A percentile compares a stretch with the other conserved stretches of the same genome.
Evolutionary conservation across 2,113 vertebrate genomes (phyloP).

Genomic region (Leuciscus idus): DNA sequence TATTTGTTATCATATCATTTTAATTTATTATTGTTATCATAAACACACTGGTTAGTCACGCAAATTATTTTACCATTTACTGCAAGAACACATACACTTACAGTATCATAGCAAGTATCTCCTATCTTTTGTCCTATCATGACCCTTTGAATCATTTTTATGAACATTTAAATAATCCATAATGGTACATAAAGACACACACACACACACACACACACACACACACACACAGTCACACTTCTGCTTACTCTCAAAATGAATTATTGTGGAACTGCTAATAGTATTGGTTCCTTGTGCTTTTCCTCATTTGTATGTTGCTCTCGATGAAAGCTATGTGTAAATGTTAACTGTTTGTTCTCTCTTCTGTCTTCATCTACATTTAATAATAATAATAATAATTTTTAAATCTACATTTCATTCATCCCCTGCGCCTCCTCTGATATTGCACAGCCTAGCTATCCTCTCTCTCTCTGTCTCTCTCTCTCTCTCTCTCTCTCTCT

Average conservation of each 20-base stretch:
- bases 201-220: background rate
- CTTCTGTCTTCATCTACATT: background rate
- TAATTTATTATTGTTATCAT: too few species aligned
- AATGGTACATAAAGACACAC: background rate
- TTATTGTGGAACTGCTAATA: background rate
- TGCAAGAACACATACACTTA: too few species aligned
- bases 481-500: too few species aligned
- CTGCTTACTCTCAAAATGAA: background rate
- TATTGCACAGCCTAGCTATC: slow-evolving; percentile 39
- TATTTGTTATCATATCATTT: too few species aligned
- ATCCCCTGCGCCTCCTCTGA: background rate
- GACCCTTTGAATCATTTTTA: background rate
- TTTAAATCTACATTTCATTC: background rate
- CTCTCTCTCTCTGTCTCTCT: too few species aligned
- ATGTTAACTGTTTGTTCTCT: background rate
- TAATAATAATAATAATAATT: too few species aligned
- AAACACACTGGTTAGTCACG: too few species aligned
- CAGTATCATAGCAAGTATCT: background rate
- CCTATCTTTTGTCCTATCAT: background rate
- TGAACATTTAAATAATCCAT: background rate
- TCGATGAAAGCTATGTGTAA: background rate
- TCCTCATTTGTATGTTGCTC: background rate
- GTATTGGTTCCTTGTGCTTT: background rate
- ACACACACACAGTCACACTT: background rate
- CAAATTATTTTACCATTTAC: too few species aligned